Conservation (phyloP, 2,113 vertebrate species). For the Xenopus laevis region DNA sequence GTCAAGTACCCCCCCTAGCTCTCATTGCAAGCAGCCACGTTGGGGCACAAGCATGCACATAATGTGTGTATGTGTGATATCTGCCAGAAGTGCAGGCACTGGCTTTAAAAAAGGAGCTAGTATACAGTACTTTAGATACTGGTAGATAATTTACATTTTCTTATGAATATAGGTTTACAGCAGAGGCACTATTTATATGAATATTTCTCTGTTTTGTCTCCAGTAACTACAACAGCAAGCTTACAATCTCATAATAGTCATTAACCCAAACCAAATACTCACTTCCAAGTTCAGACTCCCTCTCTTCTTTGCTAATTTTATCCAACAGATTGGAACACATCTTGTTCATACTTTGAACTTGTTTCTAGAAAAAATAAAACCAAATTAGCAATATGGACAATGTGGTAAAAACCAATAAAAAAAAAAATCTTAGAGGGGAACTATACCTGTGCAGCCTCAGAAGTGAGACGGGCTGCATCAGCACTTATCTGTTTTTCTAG, state of each 20-base stretch:
- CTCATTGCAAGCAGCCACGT: too few species aligned
- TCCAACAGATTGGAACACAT: slow-evolving; percentile 90
- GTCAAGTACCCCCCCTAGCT: too few species aligned
- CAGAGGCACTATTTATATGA: too few species aligned
- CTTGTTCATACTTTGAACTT: slow-evolving; percentile 95
- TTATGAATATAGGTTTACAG: too few species aligned
- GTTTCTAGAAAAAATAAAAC: slow-evolving; percentile 77
- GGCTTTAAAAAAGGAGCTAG: too few species aligned
- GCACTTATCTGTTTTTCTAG: slow-evolving; percentile 91
- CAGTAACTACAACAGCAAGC: too few species aligned
- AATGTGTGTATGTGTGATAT: too few species aligned
- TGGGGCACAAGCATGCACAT: too few species aligned
- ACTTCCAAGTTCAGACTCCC: slow-evolving; percentile 90
- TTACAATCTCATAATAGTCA: background rate
- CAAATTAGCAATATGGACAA: background rate
- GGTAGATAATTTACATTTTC: too few species aligned
- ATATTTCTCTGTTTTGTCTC: too few species aligned
- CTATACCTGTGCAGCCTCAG: slow-evolving; percentile 87
- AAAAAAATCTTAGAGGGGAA: background rate
- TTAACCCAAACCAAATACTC: slow-evolving; percentile 5
- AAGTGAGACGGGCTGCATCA: slow-evolving; percentile 86
- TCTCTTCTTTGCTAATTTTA: slow-evolving; percentile 93
- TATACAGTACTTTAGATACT: too few species aligned
- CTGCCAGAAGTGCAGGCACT: too few species aligned
- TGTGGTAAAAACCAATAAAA: background rate